phyloP scores from a whole-genome alignment of 1,140 invertebrate species.

The Nasonia longicornis region DNA sequence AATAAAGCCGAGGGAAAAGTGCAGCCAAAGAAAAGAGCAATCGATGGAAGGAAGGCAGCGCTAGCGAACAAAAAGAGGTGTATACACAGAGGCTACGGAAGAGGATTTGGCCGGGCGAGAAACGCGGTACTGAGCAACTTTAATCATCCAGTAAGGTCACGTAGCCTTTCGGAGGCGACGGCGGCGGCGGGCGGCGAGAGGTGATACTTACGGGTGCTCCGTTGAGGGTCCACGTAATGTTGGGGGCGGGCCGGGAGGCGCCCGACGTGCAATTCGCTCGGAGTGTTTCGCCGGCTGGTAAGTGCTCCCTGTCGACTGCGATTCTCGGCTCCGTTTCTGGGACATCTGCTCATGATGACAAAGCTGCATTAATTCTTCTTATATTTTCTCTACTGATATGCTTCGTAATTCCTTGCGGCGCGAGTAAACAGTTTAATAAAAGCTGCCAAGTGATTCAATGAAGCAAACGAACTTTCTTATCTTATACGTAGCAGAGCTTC shows the following conservation, averaged over 20 bases:
- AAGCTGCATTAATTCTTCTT: constrained; percentile 43
- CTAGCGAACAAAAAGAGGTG: constrained; percentile 36
- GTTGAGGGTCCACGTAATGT: constrained; percentile 87
- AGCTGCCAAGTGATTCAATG: constrained; percentile 10
- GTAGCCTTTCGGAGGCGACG: constrained; percentile 49
- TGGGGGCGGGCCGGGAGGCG: constrained; percentile 79
- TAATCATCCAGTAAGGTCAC: constrained; percentile 61
- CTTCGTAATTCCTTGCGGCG: background rate
- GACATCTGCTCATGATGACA: constrained; percentile 64
- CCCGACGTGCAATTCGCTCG: constrained; percentile 83
- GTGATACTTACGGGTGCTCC: constrained; percentile 77
- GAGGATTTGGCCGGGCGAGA: background rate
- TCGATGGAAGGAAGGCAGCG: background rate
- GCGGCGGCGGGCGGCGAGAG: constrained; percentile 12
- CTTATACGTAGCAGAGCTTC: no score
- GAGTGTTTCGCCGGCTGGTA: constrained; percentile 75
- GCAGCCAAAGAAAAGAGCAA: constrained; percentile 45
- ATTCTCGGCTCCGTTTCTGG: constrained; percentile 65
- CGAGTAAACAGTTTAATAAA: constrained; percentile 20
- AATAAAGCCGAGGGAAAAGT: constrained; percentile 7
- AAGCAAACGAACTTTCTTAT: background rate
- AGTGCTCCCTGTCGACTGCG: constrained; percentile 59
- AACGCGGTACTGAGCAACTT: constrained; percentile 51
- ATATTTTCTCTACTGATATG: background rate
- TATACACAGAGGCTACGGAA: constrained; percentile 7